These are phyloP conservation scores for Scaptomyza polygonia DNA, from an alignment of 2,888 invertebrate genomes.

Conservation along the genomic window DNA sequence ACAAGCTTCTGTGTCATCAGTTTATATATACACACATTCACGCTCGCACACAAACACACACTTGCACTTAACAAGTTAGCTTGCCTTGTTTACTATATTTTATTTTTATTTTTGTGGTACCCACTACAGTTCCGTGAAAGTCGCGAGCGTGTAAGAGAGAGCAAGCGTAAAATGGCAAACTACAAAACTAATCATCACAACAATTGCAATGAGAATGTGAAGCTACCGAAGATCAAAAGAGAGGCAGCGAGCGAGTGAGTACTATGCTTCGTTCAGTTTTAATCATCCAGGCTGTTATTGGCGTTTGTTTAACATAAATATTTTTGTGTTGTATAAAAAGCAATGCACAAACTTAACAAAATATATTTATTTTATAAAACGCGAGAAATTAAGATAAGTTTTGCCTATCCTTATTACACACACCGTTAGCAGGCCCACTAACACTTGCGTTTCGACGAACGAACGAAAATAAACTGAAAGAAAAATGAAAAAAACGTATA, in stretches of 20 bases:
- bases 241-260: slow-evolving; percentile 25
- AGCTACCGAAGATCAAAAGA: slow-evolving; percentile 39
- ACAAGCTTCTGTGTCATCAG: slow-evolving; percentile 54
- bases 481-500: slow-evolving; percentile 66
- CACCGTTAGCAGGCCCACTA: slow-evolving; percentile 45
- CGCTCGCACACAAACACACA: slow-evolving; percentile 32
- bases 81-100: slow-evolving; percentile 63
- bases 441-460: slow-evolving; percentile 68
- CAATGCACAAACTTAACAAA: slow-evolving; percentile 3
- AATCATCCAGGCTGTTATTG: slow-evolving; percentile 6
- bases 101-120: slow-evolving; percentile 50
- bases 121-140: slow-evolving; percentile 70
- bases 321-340: slow-evolving; percentile 1
- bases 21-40: slow-evolving; percentile 28
- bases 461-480: slow-evolving; percentile 75
- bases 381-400: slow-evolving; percentile 10
- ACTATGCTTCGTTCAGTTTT: slow-evolving; percentile 16
- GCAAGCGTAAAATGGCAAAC: slow-evolving; percentile 52
- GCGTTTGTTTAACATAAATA: neutral
- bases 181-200: slow-evolving; percentile 58
- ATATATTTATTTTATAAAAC: neutral
- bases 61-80: slow-evolving; percentile 43
- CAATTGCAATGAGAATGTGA: slow-evolving; percentile 43
- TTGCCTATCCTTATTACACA: slow-evolving; percentile 31
- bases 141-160: slow-evolving; percentile 56